phyloP scores from a whole-genome alignment of 2,888 invertebrate species.

The Cataglyphis albicans region DNA sequence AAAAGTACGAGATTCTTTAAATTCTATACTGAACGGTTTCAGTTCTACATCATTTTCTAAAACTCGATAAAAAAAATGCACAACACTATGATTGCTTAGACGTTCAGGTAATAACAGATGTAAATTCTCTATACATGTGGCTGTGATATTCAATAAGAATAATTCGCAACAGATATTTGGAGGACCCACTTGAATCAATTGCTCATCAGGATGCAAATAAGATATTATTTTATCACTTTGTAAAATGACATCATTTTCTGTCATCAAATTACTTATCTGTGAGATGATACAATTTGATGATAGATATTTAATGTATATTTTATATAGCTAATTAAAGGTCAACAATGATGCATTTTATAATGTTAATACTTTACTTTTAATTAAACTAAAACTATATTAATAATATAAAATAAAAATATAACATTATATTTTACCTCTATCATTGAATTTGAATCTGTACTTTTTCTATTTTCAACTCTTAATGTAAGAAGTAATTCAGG shows the following conservation, averaged over 20 bases:
- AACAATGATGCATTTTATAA: not conserved
- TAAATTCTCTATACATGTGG: slow-evolving; percentile 88
- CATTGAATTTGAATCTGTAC: slow-evolving; percentile 21
- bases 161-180: slow-evolving; percentile 78
- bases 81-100: slow-evolving; percentile 66
- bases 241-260: not conserved
- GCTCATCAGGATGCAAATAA: slow-evolving; percentile 78
- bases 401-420: slow-evolving; percentile 1
- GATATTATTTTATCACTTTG: slow-evolving; percentile 56
- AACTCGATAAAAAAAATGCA: slow-evolving; percentile 80
- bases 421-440: slow-evolving; percentile 59
- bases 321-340: not conserved
- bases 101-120: slow-evolving; percentile 85
- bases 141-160: slow-evolving; percentile 88
- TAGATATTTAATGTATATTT: not conserved
- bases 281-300: not conserved
- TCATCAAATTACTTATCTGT: slow-evolving; percentile 30
- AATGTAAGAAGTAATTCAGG: slow-evolving; percentile 84
- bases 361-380: slow-evolving; percentile 4
- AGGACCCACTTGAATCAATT: slow-evolving; percentile 84
- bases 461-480: slow-evolving; percentile 81
- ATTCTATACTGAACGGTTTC: slow-evolving; percentile 80
- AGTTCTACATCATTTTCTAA: slow-evolving; percentile 81
- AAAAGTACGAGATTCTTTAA: slow-evolving; percentile 81
- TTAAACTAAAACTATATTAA: not conserved